These are phyloP conservation scores for Myotis vivesi DNA, from an alignment of 2,797 vertebrate species.

Conservation along the genomic window DNA sequence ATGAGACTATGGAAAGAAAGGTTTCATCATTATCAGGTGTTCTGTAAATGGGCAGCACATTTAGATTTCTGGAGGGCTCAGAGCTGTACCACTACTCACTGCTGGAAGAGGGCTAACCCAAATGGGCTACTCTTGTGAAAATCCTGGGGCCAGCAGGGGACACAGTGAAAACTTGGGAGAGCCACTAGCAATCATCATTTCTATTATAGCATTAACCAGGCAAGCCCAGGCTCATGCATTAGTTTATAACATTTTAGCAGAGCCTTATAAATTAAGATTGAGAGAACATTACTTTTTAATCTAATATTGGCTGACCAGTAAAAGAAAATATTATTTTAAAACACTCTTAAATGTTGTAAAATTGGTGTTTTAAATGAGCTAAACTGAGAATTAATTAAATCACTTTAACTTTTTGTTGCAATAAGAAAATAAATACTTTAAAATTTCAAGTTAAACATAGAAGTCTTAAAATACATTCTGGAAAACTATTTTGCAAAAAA, in stretches of 20 bases:
- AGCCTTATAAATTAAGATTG: neutral
- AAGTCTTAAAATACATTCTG: slow-evolving; percentile 7
- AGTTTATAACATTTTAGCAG: neutral
- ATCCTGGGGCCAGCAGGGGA: neutral
- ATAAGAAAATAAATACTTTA: slow-evolving; percentile 30
- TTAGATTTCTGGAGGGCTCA: neutral
- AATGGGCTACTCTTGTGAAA: neutral
- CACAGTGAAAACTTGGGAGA: neutral
- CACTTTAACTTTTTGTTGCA: slow-evolving; percentile 20
- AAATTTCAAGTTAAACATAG: slow-evolving; percentile 8
- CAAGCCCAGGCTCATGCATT: neutral
- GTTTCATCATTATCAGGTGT: neutral
- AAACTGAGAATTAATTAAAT: slow-evolving; percentile 29
- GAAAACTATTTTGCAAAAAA: slow-evolving; percentile 8
- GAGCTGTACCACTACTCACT: neutral
- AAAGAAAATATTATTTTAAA: slow-evolving; percentile 45
- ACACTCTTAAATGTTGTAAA: slow-evolving; percentile 33
- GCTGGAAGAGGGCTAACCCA: neutral
- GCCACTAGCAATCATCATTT: neutral
- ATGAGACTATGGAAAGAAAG: neutral
- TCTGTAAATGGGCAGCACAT: neutral
- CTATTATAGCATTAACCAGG: neutral
- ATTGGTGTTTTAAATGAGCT: slow-evolving; percentile 40
- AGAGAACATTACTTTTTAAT: slow-evolving; percentile 22
- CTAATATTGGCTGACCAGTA: neutral